Evolutionary conservation across 2,888 invertebrate species (phyloP).

Genomic region (Laspeyria flexula): DNA sequence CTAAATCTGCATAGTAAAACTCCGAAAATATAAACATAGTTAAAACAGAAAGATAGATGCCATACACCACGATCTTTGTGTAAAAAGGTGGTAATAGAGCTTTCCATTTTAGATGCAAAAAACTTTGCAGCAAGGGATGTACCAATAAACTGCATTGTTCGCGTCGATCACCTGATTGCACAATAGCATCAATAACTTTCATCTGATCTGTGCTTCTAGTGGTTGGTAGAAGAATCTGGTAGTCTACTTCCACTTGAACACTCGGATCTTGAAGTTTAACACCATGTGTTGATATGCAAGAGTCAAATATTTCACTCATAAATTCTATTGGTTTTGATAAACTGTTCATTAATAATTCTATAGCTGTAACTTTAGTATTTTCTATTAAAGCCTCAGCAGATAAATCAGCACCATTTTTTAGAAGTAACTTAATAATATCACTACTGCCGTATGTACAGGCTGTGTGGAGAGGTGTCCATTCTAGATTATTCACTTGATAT

Average conservation of each 20-base stretch:
- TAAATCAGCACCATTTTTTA: slow-evolving; percentile 65
- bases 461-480: slow-evolving; percentile 54
- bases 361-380: too few relatives aligned
- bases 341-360: too few relatives aligned
- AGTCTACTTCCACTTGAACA: too few relatives aligned
- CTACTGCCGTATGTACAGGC: slow-evolving; percentile 68
- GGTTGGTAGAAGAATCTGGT: slow-evolving; percentile 56
- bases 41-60: slow-evolving; percentile 70
- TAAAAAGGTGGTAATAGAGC: slow-evolving; percentile 78
- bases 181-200: slow-evolving; percentile 74
- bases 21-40: slow-evolving; percentile 62
- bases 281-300: too few relatives aligned
- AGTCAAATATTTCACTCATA: too few relatives aligned
- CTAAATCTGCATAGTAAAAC: slow-evolving; percentile 29
- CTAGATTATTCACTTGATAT: slow-evolving; percentile 25
- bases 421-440: slow-evolving; percentile 71
- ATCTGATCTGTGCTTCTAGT: slow-evolving; percentile 66
- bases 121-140: slow-evolving; percentile 83
- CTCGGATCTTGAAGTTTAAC: too few relatives aligned
- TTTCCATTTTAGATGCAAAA: slow-evolving; percentile 81
- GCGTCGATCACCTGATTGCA: slow-evolving; percentile 71
- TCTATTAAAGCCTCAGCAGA: slow-evolving; percentile 21
- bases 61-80: slow-evolving; percentile 68
- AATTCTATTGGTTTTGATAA: too few relatives aligned
- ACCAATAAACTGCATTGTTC: slow-evolving; percentile 72